Conservation (phyloP, 92 coral and sea anemone genomes). For the Umimayanthus kanabou region DNA sequence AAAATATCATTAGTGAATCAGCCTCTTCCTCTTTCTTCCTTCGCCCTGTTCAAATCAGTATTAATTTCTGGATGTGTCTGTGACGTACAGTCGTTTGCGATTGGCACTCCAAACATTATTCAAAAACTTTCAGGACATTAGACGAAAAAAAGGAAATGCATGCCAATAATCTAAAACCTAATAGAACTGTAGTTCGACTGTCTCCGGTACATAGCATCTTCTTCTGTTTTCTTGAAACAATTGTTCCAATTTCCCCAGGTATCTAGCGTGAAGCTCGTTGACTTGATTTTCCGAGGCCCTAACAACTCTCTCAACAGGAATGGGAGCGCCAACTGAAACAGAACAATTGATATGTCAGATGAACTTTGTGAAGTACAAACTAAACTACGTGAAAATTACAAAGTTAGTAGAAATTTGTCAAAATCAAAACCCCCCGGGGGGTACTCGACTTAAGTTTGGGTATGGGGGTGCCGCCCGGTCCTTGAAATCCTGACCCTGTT, state of each 20-base stretch:
- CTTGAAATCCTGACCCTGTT: too few species aligned
- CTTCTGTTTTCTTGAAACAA: not conserved
- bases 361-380: too few species aligned
- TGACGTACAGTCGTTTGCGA: not conserved
- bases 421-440: too few species aligned
- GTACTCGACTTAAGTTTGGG: too few species aligned
- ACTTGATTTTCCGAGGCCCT: not conserved
- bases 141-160: too few species aligned
- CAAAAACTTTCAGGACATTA: not conserved
- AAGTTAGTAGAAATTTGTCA: too few species aligned
- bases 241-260: not conserved
- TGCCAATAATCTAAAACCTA: not conserved
- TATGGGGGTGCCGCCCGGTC: too few species aligned
- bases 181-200: not conserved
- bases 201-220: not conserved
- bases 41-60: too few species aligned
- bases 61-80: too few species aligned
- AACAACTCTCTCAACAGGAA: not conserved
- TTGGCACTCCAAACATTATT: not conserved
- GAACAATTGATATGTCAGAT: not conserved
- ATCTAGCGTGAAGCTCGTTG: not conserved
- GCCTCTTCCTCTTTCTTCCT: too few species aligned
- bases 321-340: not conserved
- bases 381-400: too few species aligned
- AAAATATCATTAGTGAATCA: too few species aligned